A percentile compares a stretch with the other conserved stretches of the same genome.
These are phyloP conservation scores for Coptodon rendalli DNA, from an alignment of 2,113 vertebrate species.

Conservation along the genomic window DNA sequence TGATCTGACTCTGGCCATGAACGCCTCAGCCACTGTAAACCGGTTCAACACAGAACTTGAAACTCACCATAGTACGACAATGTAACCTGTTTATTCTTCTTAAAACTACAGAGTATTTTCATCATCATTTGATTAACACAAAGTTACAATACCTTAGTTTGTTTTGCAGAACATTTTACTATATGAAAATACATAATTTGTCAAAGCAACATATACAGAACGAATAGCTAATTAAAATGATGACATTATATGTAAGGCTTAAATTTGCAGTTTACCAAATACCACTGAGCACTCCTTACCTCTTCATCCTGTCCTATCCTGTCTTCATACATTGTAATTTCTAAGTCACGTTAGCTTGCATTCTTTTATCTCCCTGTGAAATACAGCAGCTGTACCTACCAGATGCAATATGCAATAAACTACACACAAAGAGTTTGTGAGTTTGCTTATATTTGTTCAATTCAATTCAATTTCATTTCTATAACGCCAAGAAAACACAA, in stretches of 20 bases:
- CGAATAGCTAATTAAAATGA: neutral
- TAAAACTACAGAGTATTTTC: neutral
- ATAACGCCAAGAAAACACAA: neutral
- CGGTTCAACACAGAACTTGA: rapidly evolving
- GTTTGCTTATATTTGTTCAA: neutral
- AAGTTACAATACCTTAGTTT: neutral
- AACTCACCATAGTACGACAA: rapidly evolving
- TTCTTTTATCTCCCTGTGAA: neutral
- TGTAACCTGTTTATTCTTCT: neutral
- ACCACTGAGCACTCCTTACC: neutral
- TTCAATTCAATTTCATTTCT: neutral
- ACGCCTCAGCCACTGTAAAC: neutral
- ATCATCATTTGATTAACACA: neutral
- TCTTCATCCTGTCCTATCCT: neutral
- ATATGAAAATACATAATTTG: rapidly evolving
- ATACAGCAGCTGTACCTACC: neutral
- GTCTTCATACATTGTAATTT: neutral
- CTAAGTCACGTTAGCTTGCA: neutral
- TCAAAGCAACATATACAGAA: neutral
- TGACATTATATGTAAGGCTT: neutral
- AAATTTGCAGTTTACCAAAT: neutral
- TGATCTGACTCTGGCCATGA: neutral
- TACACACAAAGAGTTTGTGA: neutral
- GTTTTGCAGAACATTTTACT: neutral
- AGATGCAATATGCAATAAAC: neutral